Evolutionary conservation across 1,140 invertebrate species (phyloP), one percentile per base, ranked within the genome.

Genomic region (Megathymus violae): DNA sequence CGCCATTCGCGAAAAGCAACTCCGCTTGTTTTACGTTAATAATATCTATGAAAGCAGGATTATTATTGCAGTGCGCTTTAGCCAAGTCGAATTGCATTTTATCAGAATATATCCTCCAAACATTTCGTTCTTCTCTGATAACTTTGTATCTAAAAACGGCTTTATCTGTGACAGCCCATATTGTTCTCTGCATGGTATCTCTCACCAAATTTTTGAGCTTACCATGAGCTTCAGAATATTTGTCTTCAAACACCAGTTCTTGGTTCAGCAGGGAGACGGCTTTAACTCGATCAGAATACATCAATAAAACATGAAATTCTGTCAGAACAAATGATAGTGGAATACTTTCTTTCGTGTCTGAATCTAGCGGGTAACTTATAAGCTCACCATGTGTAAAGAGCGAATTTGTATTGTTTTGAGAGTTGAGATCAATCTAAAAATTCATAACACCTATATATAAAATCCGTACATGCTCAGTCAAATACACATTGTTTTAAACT

Each of bases 11-110:
- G 79, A 98, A 99, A 6, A 96, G 92, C 73, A 96, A 93, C 74
- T 99, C 97, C 0, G 98, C 98, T 91, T 99, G 96, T 85, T 96
- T 96, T 1, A 96, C 94, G 4, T 97, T 92, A 0, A 99, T 97
- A 78, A 95, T 93, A 80, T 99, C 96, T 60, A 97, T 91, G 70
- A 96, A 94, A 1, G 94, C 94, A 0, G 95, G 94, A 85, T 98
- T 96, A 68, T 95, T 93, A 43, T 94, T 93, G 36, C 95, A 96
- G 82, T 95, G 95, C 73, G 95, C 93, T 78, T 97, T 97, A 0
- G 98, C 98, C 19, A 96, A 84, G 50, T 97, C 96, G 91, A 97
- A 99, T 75, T 98, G 94, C 27, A 95, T 94, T 80, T 96, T 96
- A 38, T 97, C 95, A 46, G 97, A 92, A 83, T 98, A 98, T 64